Evolutionary conservation across 2,113 vertebrate genomes (phyloP), one percentile per base, ranked within the genome.

Genomic region (human): DNA sequence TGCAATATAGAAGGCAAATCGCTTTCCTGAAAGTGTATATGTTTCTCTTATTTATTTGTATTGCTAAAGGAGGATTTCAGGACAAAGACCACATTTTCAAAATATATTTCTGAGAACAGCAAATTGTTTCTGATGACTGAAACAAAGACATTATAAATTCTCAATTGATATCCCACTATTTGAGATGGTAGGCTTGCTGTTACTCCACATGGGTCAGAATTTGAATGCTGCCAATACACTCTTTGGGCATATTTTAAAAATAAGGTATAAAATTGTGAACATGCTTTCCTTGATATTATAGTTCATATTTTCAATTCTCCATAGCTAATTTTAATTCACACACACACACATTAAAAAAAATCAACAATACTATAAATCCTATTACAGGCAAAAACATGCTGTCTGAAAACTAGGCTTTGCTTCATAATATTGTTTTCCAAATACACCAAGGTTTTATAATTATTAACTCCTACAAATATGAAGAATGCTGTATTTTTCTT

Each of bases 21-120:
- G 12, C 95, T 97, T 95, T 96, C 50, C 88, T 90, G 75, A 92
- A 96, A 32, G 91, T 59, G 79, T 72, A 55, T 9, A 92, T 0
- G 6, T 35, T 7, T 85, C 68, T 82, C 89, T 84, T 84, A 96
- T 89, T 96, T 92, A 88, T 88, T 88, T 93, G 80, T 59, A 90
- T 86, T 97, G 88, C 91, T 86, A 95, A 92, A 90, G 80, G 61
- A 85, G 25, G 48, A 52, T 89, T 92, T 90, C 61, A 66, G 64
- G 45, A 96, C 90, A 93, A 94, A 88, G 55, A 95, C 80, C 32
- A 40, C 79, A 89, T 94, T 97, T 93, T 81, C 89, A 97, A 96
- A 96, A 92, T 89, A 92, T 48, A 55, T 95, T 94, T 96, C 73
- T 57, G 75, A 95, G 45, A 20, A 76, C 3, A 84, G 91, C 2